Base-by-base conservation (phyloP, 2,888 invertebrate genomes). In the Lasioglossum vierecki region DNA sequence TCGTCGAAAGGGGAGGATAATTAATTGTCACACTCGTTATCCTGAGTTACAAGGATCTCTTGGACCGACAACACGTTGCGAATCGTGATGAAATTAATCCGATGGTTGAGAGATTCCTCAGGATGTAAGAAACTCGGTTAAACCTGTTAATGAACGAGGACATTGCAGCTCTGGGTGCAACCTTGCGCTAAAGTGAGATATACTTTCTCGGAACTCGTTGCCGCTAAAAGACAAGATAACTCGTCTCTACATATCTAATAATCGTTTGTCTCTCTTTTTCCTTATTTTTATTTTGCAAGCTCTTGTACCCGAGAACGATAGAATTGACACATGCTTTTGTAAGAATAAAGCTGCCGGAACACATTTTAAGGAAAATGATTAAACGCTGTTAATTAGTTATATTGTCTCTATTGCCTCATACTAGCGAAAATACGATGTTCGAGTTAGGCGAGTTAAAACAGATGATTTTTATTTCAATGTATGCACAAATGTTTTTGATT, bases 11-110 rank as follows among this genome's bases (percentile, higher is more conserved):
- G 9, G 35, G 53, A 77, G 66, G 66, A 49, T 79, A 76, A 81
- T 85, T 86, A 79, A 86, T 85, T 39, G 68, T 13, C 44, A 44
- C 72, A 74, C 68, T 39, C 26, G 70, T 77, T 70, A 84, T 73
- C 49, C 74, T 41, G 18, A 13, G 6, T n/a, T 79, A 76, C 60
- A 26, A 9, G 9, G 49, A 70, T 18, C 70, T 13, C 4, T 30
- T 5, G 26, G 6, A 3, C 22, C 30, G 26, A 39, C n/a, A 30
- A n/a, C 53, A 9, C 39, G 22, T 53, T 35, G 39, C 30, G 18
- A 30, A 4, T 26, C 46, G 41, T 18, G 30, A 49, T 72, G 49
- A 72, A 18, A 49, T 46, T 72, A 72, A 46, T 49, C 35, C 72
- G 22, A 49, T 46, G 18, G 18, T 18, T 30, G 30, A 72, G 18